Evolutionary conservation across 2,113 vertebrate genomes (phyloP).

Genomic region (Herpailurus yagouaroundi): DNA sequence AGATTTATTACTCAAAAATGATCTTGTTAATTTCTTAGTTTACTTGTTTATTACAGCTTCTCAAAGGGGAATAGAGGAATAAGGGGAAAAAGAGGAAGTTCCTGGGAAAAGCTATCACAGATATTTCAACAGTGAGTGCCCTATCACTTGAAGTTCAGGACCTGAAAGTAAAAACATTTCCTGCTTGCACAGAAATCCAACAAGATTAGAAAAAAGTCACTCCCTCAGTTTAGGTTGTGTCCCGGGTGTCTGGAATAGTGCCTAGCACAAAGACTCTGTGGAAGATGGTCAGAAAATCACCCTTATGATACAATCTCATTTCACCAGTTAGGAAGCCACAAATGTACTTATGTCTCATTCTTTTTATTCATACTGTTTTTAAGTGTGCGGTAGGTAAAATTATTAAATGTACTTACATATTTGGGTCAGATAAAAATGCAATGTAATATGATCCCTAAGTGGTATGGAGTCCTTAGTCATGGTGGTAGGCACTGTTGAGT

Average conservation of each 20-base stretch:
- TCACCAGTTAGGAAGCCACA: not conserved
- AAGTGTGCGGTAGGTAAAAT: not conserved
- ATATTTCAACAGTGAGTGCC: not conserved
- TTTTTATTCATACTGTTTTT: not conserved
- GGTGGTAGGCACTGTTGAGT: not conserved
- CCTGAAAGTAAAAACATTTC: not conserved
- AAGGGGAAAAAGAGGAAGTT: not conserved
- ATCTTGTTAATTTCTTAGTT: not conserved
- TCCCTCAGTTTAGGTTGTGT: not conserved
- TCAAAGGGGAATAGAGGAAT: not conserved
- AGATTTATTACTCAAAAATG: not conserved
- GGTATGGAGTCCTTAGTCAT: not conserved
- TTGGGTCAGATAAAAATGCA: not conserved
- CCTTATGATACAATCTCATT: not conserved
- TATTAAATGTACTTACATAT: not conserved
- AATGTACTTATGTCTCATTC: not conserved
- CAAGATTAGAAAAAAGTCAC: not conserved
- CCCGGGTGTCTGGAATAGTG: not conserved
- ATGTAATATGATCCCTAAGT: not conserved
- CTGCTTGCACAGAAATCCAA: not conserved
- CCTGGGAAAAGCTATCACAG: not conserved
- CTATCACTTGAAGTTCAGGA: not conserved
- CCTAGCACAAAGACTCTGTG: not conserved
- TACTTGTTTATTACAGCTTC: not conserved
- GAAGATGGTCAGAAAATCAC: not conserved